Evolutionary conservation across 2,113 vertebrate genomes (phyloP), one percentile per base, ranked within the genome.

Genomic region (Mormyrus lacerda): DNA sequence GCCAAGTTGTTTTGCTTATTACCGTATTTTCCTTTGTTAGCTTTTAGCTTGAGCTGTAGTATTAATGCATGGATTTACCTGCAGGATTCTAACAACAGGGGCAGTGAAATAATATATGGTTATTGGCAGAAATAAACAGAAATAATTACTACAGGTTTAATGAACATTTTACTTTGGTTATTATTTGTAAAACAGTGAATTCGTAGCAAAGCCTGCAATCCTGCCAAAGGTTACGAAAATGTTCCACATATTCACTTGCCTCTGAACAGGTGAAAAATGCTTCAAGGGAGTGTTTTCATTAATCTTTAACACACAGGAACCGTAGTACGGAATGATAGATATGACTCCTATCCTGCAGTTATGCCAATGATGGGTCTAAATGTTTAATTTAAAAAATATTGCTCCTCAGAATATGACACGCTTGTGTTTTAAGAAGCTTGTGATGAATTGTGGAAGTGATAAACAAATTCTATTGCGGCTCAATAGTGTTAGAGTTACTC

Each of bases 311-410:
- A 61, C 48, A 69, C 31, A 65, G 39, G 42, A 69, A 69, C 24
- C 6, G 19, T 13, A 58, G 86, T 47, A 27, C 7, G 87, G 42
- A 44, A 31, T 58, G 55, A 61, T 88, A 61, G 55, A 50, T 88
- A 84, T 24, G 17, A 27, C 82, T 84, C 82, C 82, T 84, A 24
- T 84, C 24, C 42, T 21, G 21, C 82, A 47, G 82, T 84, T 47
- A 45, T 47, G 44, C 82, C 82, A 84, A 44, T 84, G 44, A 84
- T 45, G 39, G 82, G 39, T 45, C 44, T 84, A 84, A 50, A 86
- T 86, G 85, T 86, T 86, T 86, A 51, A 86, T 86, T 86, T 86
- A 53, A 86, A 86, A 79, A 17, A 86, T 86, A 86, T 86, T 86
- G 48, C 85, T 53, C 85, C 85, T 15, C n/a, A 51, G 48, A 86